Percentiles rank a stretch among this genome's conserved stretches.
Conservation (phyloP, 2,113 vertebrate genomes). For the Megaptera novaeangliae region DNA sequence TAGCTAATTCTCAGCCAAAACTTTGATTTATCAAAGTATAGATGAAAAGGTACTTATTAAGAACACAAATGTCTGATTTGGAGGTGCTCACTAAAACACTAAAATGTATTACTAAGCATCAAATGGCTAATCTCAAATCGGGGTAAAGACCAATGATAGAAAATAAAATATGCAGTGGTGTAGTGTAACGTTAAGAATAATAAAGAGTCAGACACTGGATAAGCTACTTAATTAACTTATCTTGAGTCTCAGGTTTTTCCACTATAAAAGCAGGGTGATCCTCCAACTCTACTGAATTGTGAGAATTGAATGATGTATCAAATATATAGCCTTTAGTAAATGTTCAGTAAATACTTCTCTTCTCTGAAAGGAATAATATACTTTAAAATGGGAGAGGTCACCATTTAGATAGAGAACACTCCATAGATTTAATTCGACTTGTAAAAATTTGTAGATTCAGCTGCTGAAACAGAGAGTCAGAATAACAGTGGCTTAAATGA, state of each 20-base stretch:
- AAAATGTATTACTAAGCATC: neutral
- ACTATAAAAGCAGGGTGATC: neutral
- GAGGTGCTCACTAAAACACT: neutral
- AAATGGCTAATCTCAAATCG: neutral
- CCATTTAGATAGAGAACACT: neutral
- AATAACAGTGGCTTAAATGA: neutral
- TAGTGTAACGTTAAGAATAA: neutral
- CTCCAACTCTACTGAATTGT: neutral
- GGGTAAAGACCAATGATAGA: neutral
- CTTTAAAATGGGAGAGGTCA: neutral
- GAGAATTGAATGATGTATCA: neutral
- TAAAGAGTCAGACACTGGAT: neutral
- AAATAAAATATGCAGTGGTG: neutral
- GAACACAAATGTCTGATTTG: neutral
- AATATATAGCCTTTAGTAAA: neutral
- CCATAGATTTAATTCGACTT: neutral
- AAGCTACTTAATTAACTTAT: neutral
- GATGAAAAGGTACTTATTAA: neutral
- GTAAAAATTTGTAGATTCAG: neutral
- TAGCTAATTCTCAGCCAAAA: neutral
- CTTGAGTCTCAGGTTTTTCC: neutral
- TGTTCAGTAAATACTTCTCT: neutral
- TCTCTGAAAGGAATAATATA: neutral
- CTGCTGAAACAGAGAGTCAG: neutral
- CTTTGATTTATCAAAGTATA: conserved; percentile 4